Percentiles rank a stretch among this genome's conserved stretches.
phyloP scores from a whole-genome alignment of 2,113 vertebrate genomes.

The Ptyas mucosa region DNA sequence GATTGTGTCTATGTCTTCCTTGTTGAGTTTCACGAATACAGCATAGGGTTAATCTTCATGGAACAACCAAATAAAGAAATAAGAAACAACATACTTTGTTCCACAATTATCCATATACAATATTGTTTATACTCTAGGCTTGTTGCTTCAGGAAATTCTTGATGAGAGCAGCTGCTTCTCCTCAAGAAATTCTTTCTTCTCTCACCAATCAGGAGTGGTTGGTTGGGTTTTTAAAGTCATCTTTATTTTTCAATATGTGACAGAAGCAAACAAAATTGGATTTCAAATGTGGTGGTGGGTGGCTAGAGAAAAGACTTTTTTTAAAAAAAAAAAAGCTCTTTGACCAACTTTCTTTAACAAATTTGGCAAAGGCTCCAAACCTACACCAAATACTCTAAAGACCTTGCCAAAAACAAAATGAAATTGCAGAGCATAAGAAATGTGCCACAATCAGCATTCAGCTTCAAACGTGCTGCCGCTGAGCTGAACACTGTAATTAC shows the following conservation, averaged over 20 bases:
- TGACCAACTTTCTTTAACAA: slow-evolving; percentile 60
- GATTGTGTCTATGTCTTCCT: neutral
- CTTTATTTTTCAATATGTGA: slow-evolving; percentile 61
- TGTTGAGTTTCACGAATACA: slow-evolving; percentile 26
- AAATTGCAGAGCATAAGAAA: slow-evolving; percentile 51
- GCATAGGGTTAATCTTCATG: slow-evolving; percentile 57
- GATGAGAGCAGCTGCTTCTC: slow-evolving; percentile 60
- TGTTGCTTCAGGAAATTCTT: slow-evolving; percentile 65
- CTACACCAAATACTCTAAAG: slow-evolving; percentile 52
- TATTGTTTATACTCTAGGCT: slow-evolving; percentile 67
- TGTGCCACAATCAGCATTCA: slow-evolving; percentile 49
- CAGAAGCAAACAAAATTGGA: slow-evolving; percentile 68
- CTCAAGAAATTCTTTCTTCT: slow-evolving; percentile 47
- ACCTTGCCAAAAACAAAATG: slow-evolving; percentile 61
- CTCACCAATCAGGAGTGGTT: slow-evolving; percentile 51
- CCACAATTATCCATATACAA: slow-evolving; percentile 51
- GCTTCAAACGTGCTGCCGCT: slow-evolving; percentile 65
- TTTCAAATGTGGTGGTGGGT: slow-evolving; percentile 62
- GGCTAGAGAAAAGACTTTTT: slow-evolving; percentile 30
- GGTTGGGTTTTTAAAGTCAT: slow-evolving; percentile 31
- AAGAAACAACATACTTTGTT: slow-evolving; percentile 54
- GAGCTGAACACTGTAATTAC: slow-evolving; percentile 67
- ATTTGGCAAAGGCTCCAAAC: slow-evolving; percentile 59
- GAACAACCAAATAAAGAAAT: slow-evolving; percentile 27
- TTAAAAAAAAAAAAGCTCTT: neutral